Conservation (phyloP, 2,113 vertebrate species). For the Melanocharis versteri region DNA sequence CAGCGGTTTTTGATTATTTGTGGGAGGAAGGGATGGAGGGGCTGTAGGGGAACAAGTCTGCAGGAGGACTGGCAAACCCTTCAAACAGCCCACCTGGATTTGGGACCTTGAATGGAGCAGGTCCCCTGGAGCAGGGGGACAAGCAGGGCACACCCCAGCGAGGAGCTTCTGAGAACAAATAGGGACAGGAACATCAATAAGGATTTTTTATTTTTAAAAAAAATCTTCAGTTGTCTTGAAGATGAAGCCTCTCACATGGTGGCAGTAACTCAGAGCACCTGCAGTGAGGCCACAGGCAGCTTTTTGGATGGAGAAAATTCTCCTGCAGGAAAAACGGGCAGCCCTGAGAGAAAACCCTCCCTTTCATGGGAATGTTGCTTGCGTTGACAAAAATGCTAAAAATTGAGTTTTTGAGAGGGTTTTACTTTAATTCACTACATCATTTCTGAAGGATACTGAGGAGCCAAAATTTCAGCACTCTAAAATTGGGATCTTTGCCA, state of each 20-base stretch:
- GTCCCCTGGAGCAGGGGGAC: background rate
- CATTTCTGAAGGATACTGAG: background rate
- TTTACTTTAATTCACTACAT: background rate
- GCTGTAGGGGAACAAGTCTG: background rate
- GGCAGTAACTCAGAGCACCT: background rate
- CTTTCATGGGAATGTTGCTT: background rate
- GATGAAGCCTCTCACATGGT: background rate
- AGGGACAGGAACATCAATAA: background rate
- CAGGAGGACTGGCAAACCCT: background rate
- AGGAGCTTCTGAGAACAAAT: background rate
- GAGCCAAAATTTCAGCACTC: background rate
- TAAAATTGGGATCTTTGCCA: background rate
- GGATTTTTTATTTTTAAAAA: background rate
- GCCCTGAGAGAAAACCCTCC: background rate
- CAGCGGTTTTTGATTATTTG: rapidly evolving
- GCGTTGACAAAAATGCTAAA: background rate
- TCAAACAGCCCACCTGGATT: background rate
- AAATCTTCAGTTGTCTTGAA: background rate
- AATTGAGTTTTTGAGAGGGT: background rate
- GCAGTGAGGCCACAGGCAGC: background rate
- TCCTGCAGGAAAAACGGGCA: background rate
- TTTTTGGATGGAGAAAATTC: background rate
- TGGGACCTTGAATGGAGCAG: background rate
- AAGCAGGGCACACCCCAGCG: background rate
- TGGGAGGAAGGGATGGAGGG: background rate